phyloP scores from a whole-genome alignment of 2,113 vertebrate genomes.

The Corynorhinus townsendii region DNA sequence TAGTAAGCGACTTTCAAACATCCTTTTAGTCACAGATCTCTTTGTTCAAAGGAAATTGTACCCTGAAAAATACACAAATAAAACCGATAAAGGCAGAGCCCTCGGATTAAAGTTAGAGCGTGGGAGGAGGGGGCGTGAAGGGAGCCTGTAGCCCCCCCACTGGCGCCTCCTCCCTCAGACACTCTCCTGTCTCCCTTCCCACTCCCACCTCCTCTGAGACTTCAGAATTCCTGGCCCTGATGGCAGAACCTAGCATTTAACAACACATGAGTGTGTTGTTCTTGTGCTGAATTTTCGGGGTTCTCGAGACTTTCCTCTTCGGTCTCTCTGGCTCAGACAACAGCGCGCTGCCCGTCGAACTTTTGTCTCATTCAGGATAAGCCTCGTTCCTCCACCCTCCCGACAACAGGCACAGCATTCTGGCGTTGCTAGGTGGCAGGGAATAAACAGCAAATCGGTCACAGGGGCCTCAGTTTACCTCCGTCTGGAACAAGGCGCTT shows the following conservation, averaged over 20 bases:
- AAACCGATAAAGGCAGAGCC: background rate
- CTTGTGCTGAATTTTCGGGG: background rate
- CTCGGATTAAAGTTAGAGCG: background rate
- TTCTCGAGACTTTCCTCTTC: background rate
- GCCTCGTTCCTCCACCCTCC: background rate
- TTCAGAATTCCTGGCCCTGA: background rate
- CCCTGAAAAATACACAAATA: slow-evolving; percentile 48
- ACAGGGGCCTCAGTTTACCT: background rate
- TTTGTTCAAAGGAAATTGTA: slow-evolving; percentile 61
- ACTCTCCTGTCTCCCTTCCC: background rate
- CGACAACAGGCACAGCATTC: accelerated
- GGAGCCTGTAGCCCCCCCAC: background rate
- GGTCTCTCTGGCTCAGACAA: background rate
- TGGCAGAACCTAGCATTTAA: background rate
- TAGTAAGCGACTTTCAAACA: slow-evolving; percentile 24
- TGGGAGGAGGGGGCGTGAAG: too few relatives aligned
- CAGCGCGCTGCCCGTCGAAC: accelerated
- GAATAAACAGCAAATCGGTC: too few relatives aligned
- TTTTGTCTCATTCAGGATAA: accelerated
- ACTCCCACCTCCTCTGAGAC: background rate
- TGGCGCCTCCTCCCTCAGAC: too few relatives aligned
- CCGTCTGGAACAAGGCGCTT: accelerated
- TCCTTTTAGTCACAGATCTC: slow-evolving; percentile 7
- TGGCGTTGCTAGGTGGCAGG: background rate
- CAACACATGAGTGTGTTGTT: accelerated